These are phyloP conservation scores for Drosophila pachea DNA, from an alignment of 1,140 invertebrate genomes.

Conservation along the genomic window DNA sequence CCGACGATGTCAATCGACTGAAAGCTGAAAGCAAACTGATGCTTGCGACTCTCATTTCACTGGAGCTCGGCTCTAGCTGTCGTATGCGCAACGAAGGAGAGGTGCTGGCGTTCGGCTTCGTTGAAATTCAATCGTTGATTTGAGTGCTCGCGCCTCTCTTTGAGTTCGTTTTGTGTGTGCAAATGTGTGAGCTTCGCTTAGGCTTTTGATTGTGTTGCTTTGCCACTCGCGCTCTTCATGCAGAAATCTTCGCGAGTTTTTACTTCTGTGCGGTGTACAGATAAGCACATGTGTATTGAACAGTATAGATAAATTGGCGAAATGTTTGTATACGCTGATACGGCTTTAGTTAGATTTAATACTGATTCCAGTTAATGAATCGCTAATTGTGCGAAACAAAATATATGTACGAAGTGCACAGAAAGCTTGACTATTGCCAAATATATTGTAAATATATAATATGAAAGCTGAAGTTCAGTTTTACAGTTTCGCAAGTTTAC, in stretches of 20 bases:
- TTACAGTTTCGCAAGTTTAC: neutral
- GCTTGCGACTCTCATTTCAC: conserved; percentile 50
- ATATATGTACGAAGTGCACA: neutral
- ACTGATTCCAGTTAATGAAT: conserved; percentile 14
- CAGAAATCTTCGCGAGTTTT: conserved; percentile 21
- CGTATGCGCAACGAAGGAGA: neutral
- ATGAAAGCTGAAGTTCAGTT: neutral
- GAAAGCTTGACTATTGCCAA: neutral
- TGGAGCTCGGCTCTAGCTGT: conserved; percentile 3
- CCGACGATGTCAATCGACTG: conserved; percentile 40
- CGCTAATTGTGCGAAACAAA: neutral
- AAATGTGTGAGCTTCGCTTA: conserved; percentile 7
- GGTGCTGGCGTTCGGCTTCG: neutral
- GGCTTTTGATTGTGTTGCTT: conserved; percentile 6
- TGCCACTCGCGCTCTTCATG: conserved; percentile 13
- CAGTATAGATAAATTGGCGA: conserved; percentile 20
- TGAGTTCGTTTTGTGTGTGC: neutral
- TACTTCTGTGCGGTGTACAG: conserved; percentile 15
- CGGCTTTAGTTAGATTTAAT: neutral
- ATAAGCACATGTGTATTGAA: conserved; percentile 16
- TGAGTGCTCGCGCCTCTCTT: neutral
- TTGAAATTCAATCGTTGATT: neutral
- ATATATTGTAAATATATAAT: neutral
- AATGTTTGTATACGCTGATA: conserved; percentile 11
- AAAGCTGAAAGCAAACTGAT: conserved; percentile 65